Conservation (phyloP, 1,140 invertebrate species). For the Phocides pigmalion region DNA sequence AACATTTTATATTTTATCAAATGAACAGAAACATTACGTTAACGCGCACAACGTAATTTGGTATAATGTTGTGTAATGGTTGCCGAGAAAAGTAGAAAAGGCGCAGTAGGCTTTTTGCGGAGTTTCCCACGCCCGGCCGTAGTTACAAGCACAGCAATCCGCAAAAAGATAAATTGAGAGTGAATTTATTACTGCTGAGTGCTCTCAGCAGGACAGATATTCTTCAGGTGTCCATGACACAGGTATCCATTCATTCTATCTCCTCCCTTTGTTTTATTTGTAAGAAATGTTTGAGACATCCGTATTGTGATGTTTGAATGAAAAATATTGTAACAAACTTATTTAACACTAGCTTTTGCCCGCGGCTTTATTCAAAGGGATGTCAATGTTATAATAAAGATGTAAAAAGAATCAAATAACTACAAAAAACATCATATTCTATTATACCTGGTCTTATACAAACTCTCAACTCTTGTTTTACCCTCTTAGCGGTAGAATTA, state of each 20-base stretch:
- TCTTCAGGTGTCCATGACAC: constrained; percentile 52
- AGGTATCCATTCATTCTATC: constrained; percentile 53
- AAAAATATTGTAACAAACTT: neutral
- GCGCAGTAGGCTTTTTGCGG: constrained; percentile 57
- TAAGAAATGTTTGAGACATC: constrained; percentile 17
- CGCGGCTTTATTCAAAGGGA: no score
- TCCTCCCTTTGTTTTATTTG: constrained; percentile 17
- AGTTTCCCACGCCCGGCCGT: constrained; percentile 58
- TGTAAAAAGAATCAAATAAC: no score
- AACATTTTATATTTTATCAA: constrained; percentile 35
- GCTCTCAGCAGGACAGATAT: constrained; percentile 69
- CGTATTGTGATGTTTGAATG: constrained; percentile 21
- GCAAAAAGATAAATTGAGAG: constrained; percentile 71
- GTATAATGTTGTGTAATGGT: constrained; percentile 63
- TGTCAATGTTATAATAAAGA: no score
- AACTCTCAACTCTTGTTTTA: no score
- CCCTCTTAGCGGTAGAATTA: no score
- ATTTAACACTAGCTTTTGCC: no score
- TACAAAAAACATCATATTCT: no score
- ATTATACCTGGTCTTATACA: no score
- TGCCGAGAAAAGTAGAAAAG: constrained; percentile 52
- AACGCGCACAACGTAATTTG: constrained; percentile 59
- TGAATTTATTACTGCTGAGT: constrained; percentile 68
- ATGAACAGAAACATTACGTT: constrained; percentile 60
- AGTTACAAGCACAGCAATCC: constrained; percentile 66